phyloP scores from a whole-genome alignment of 35 echinoderm and acorn worm species.

The Nesometra sesokonis region DNA sequence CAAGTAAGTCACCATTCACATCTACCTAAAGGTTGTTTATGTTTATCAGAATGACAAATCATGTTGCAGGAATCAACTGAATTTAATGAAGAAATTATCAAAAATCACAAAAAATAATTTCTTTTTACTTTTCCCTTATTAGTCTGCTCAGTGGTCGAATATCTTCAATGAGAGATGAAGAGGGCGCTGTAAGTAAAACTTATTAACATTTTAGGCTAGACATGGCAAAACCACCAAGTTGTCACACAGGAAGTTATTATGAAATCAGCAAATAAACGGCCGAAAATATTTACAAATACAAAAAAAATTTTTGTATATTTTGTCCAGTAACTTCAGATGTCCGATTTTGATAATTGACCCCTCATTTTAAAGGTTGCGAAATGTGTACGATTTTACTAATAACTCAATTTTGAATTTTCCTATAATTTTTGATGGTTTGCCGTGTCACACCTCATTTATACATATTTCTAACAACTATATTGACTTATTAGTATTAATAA shows the following conservation, averaged over 20 bases:
- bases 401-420: too few species aligned
- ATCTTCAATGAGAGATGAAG: slow-evolving; percentile 91
- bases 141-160: slow-evolving; percentile 88
- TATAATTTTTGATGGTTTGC: not conserved
- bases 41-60: not conserved
- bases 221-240: not conserved
- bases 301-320: too few species aligned
- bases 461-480: too few species aligned
- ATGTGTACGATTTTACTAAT: not conserved
- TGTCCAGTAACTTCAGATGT: too few species aligned
- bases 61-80: not conserved
- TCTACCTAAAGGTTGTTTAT: not conserved
- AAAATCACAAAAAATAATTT: not conserved
- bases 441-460: too few species aligned
- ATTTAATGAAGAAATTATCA: not conserved
- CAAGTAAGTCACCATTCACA: not conserved
- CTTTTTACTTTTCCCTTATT: slow-evolving; percentile 3
- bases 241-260: too few species aligned
- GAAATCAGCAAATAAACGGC: too few species aligned
- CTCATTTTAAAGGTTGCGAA: too few species aligned
- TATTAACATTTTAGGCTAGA: too few species aligned
- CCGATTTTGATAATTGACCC: too few species aligned
- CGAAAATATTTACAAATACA: too few species aligned
- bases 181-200: slow-evolving; percentile 68
- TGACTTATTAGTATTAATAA: too few species aligned